Evolutionary conservation across 2,797 vertebrate genomes (phyloP), one percentile per base, ranked within the genome.

Genomic region (Pterois miles): DNA sequence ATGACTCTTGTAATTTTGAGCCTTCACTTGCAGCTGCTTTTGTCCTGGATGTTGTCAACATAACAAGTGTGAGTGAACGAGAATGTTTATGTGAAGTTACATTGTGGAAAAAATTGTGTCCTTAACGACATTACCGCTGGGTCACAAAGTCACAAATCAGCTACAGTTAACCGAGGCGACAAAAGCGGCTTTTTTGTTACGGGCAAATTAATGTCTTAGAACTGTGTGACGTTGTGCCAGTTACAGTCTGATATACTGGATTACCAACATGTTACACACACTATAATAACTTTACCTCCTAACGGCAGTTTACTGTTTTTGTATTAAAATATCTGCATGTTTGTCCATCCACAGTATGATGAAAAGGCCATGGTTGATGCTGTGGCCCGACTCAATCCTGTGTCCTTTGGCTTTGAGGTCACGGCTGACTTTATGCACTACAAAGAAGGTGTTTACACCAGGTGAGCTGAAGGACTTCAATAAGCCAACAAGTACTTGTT

Each of bases 331-430:
- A n/a, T 68, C 25, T 62, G 22, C 53, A 1, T 8, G 14, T 81
- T 38, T 75, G 43, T 68, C 4, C 1, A 3, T 54, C 16, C 31
- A 57, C 89, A 98, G 97, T 95, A 96, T 0, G 95, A 98, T 0
- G 96, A 98, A 85, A 89, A 86, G 0, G 90, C 92, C 1, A 96
- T 98, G 95, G 92, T 96, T 27, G 96, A 98, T 29, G 96, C 96
- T 0, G 96, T 98, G 89, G 96, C 96, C 59, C 88, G 86, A 29
- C 82, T 96, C 84, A 97, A 97, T 81, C 97, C 97, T 0, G 95
- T 97, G 85, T 97, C 96, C 91, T 95, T 97, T 20, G 95, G 94
- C 0, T 98, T 96, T 7, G 89, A 98, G 46, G 97, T 97, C 86
- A 95, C 93, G 0, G 2, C 25, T 1, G 89, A 96, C 52, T 98